These are phyloP conservation scores for Octopus sinensis DNA, from an alignment of 1,140 invertebrate species.

Conservation along the genomic window DNA sequence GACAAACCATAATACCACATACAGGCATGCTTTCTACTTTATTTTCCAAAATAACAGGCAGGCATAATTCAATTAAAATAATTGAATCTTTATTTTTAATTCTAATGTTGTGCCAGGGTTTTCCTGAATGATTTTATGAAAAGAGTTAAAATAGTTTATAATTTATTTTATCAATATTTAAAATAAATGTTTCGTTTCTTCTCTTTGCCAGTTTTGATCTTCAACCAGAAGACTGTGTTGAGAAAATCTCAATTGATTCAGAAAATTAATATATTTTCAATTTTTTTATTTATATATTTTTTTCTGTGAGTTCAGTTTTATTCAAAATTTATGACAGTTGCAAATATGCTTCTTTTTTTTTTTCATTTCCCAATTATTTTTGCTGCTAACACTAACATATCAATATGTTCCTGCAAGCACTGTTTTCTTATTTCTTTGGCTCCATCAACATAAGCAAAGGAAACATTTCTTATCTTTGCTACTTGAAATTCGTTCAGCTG, in stretches of 20 bases:
- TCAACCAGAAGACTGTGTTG: background rate
- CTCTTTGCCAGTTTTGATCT: constrained; percentile 5
- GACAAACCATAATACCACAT: background rate
- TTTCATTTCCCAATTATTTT: too few species aligned
- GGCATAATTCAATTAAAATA: background rate
- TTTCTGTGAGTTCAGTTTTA: too few species aligned
- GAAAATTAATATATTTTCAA: background rate
- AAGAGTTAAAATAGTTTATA: background rate
- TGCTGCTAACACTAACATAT: too few species aligned
- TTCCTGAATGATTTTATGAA: background rate
- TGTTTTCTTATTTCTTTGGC: too few species aligned
- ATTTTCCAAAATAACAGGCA: background rate
- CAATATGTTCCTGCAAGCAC: too few species aligned
- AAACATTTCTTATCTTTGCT: too few species aligned
- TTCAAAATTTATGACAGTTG: too few species aligned
- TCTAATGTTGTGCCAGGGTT: background rate
- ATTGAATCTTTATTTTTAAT: background rate
- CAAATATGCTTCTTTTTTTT: too few species aligned
- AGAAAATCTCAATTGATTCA: background rate
- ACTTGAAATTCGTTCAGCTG: too few species aligned
- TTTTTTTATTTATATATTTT: too few species aligned
- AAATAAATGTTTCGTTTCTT: background rate
- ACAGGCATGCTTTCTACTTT: background rate
- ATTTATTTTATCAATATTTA: background rate
- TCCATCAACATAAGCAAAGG: too few species aligned